Conservation (phyloP, 2,113 vertebrate species). For the Lasiurus borealis region DNA sequence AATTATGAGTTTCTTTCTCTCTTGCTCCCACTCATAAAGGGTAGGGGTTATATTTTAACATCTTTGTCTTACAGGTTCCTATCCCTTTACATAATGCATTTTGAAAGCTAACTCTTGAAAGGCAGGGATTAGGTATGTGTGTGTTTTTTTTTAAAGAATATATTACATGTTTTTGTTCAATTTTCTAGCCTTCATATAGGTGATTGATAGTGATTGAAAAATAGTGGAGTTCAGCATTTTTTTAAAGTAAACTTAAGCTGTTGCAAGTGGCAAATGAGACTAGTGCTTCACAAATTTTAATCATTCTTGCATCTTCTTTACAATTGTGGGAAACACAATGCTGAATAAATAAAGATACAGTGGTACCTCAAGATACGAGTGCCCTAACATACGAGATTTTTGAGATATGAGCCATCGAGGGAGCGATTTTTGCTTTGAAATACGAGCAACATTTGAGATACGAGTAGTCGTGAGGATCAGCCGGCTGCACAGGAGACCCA, state of each 20-base stretch:
- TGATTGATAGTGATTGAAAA: background rate
- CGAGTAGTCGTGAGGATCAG: no score
- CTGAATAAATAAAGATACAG: constrained; percentile 15
- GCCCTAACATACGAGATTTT: no score
- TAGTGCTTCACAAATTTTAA: background rate
- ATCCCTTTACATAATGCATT: background rate
- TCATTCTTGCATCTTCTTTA: background rate
- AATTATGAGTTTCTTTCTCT: constrained; percentile 5
- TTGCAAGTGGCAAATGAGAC: background rate
- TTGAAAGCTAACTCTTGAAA: background rate
- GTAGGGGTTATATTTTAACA: constrained; percentile 13
- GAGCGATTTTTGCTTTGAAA: no score
- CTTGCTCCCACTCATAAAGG: background rate
- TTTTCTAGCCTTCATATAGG: background rate
- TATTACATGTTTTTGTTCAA: background rate
- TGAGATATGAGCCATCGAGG: no score
- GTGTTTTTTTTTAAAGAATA: background rate
- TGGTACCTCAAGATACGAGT: no score
- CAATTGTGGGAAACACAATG: background rate
- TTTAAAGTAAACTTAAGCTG: constrained; percentile 10
- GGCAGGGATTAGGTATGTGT: background rate
- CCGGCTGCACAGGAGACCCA: no score
- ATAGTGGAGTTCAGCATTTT: background rate
- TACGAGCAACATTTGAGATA: no score
- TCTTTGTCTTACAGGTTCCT: background rate